Evolutionary conservation across 1,140 invertebrate species (phyloP).

Genomic region (Brachionus calyciflorus): DNA sequence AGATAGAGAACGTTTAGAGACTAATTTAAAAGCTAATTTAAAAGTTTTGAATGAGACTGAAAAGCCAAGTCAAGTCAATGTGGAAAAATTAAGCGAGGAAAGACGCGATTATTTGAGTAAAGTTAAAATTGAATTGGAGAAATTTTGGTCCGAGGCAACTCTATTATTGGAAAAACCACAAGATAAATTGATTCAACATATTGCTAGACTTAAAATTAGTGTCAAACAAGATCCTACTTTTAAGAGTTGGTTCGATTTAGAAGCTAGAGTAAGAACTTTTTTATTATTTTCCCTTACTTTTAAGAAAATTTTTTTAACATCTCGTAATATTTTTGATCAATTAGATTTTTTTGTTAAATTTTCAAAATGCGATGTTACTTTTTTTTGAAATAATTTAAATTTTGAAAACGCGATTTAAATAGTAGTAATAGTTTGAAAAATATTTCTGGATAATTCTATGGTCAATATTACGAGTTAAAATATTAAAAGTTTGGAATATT

Average conservation of each 20-base stretch:
- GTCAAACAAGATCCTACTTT: constrained; percentile 49
- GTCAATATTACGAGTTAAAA: too few species aligned
- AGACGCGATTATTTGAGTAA: constrained; percentile 49
- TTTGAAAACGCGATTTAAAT: too few species aligned
- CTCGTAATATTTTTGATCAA: too few species aligned
- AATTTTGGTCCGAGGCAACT: constrained; percentile 57
- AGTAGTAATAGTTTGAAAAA: too few species aligned
- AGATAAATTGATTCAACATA: constrained; percentile 54
- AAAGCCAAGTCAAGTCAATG: not conserved
- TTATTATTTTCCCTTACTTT: not conserved
- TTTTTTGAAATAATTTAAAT: too few species aligned
- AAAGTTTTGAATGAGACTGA: constrained; percentile 8
- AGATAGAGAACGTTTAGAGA: constrained; percentile 38
- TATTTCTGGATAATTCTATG: too few species aligned
- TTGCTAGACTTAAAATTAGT: constrained; percentile 55
- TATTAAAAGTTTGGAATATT: too few species aligned
- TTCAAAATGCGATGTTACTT: too few species aligned
- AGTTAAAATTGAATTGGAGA: constrained; percentile 52
- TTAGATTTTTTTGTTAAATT: too few species aligned
- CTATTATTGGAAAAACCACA: constrained; percentile 53
- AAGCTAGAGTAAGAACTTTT: constrained; percentile 41
- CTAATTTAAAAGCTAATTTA: constrained; percentile 31
- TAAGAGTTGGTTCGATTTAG: constrained; percentile 43
- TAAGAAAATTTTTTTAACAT: not conserved
- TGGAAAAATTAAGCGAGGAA: constrained; percentile 34